Base-by-base conservation (phyloP, 2,888 invertebrate genomes). In the Eudasyphora cyanicolor region DNA sequence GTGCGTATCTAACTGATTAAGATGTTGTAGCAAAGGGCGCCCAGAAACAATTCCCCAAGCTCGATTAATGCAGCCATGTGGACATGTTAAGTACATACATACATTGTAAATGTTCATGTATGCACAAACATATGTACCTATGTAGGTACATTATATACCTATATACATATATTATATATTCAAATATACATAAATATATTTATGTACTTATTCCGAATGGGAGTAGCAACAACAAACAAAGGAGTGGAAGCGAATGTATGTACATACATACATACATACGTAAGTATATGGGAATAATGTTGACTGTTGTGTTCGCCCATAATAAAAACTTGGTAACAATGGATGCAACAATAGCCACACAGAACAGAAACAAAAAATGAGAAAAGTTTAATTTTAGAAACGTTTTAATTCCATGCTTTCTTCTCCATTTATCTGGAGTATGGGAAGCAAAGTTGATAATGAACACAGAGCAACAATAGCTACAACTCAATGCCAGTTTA, bases 251-350 rank as follows among this genome's bases (percentile, higher is more conserved):
- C 57, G 82, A 85, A 78, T 82, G 85, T n/a, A n/a, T n/a, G n/a
- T n/a, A n/a, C n/a, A n/a, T n/a, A n/a, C n/a, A n/a, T n/a, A n/a
- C n/a, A n/a, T n/a, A n/a, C n/a, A n/a, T n/a, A n/a, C n/a, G n/a
- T n/a, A n/a, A n/a, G n/a, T n/a, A n/a, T n/a, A n/a, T n/a, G n/a
- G n/a, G n/a, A n/a, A n/a, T n/a, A 80, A 85, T 83, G 81, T 81
- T 42, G 83, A 82, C 86, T 84, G 84, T 86, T 86, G 67, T 86
- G 67, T 76, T 64, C 60, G 80, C 42, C 67, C 64, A 76, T 76
- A 82, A 71, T 77, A 75, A 82, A 79, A n/a, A 82, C 78, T 79
- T 81, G 32, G 57, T 24, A 82, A 85, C 76, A 82, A 79, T 76
- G 45, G 57, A 79, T 38, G 67, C 35, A 82, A 85, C 79, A 85